These are phyloP conservation scores for Xylocampa areola DNA, from an alignment of 2,888 invertebrate genomes.

Conservation along the genomic window DNA sequence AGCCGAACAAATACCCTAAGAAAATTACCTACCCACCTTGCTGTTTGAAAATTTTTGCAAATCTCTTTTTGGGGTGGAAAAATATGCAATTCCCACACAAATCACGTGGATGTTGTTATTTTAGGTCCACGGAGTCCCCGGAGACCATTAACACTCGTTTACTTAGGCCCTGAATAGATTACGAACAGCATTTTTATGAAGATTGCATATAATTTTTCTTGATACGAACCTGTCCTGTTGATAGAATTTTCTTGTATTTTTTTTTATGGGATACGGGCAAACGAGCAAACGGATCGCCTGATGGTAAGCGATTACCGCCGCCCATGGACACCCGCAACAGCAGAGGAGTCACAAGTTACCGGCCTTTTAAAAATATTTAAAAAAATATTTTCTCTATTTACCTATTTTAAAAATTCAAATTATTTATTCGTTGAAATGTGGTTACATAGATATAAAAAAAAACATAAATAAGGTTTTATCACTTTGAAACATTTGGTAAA, in stretches of 20 bases:
- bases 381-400: no score
- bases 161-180: slow-evolving; percentile 65
- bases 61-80: slow-evolving; percentile 4
- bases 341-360: no score
- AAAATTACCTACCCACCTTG: slow-evolving; percentile 10
- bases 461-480: no score
- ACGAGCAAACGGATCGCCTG: no score
- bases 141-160: slow-evolving; percentile 61
- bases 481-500: no score
- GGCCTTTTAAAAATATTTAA: no score
- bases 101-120: slow-evolving; percentile 60
- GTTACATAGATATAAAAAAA: no score
- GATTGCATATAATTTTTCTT: slow-evolving; percentile 48
- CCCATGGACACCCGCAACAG: no score
- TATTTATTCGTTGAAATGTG: no score
- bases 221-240: slow-evolving; percentile 16
- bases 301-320: no score
- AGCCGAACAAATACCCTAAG: slow-evolving; percentile 3
- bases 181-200: slow-evolving; percentile 55
- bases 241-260: neutral
- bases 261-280: no score
- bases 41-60: slow-evolving; percentile 8
- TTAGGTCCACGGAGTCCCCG: slow-evolving; percentile 54
- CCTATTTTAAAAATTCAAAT: no score
- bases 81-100: slow-evolving; percentile 51